Conservation (phyloP, 2,113 vertebrate species). For the Chloebia gouldiae region DNA sequence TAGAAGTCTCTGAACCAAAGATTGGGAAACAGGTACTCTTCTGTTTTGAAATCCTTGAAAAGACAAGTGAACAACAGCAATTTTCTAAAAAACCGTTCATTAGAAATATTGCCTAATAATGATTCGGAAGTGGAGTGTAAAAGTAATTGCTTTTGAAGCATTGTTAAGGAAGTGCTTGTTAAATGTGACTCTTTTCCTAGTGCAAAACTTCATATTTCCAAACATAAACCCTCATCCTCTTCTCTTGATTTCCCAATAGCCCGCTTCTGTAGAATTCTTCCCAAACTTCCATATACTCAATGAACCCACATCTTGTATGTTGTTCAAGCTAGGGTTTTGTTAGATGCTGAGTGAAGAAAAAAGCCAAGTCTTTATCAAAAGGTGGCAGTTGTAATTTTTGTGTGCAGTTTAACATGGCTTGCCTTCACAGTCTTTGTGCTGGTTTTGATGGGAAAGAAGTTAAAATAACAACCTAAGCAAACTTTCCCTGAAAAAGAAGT, state of each 20-base stretch:
- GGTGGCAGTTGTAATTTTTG: background rate
- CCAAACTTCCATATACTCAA: background rate
- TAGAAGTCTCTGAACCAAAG: background rate
- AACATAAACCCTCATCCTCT: background rate
- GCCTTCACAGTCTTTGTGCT: background rate
- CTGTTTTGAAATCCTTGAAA: background rate
- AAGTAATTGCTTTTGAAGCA: background rate
- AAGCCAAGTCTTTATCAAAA: background rate
- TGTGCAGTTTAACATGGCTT: background rate
- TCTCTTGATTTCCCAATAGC: background rate
- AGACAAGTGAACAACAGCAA: background rate
- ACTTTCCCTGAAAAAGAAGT: background rate
- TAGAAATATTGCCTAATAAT: background rate
- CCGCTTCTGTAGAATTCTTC: background rate
- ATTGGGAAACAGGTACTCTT: background rate
- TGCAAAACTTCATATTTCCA: background rate
- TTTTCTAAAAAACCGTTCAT: background rate
- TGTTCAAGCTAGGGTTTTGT: background rate
- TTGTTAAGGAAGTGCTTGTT: background rate
- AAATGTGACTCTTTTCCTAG: background rate
- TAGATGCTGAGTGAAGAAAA: background rate
- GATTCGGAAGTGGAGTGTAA: background rate
- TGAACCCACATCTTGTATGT: background rate
- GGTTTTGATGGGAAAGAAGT: background rate
- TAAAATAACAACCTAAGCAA: background rate